A percentile compares a stretch with the other conserved stretches of the same genome.
Conservation (phyloP, 2,888 invertebrate species). For the Drosophila stalkeri region DNA sequence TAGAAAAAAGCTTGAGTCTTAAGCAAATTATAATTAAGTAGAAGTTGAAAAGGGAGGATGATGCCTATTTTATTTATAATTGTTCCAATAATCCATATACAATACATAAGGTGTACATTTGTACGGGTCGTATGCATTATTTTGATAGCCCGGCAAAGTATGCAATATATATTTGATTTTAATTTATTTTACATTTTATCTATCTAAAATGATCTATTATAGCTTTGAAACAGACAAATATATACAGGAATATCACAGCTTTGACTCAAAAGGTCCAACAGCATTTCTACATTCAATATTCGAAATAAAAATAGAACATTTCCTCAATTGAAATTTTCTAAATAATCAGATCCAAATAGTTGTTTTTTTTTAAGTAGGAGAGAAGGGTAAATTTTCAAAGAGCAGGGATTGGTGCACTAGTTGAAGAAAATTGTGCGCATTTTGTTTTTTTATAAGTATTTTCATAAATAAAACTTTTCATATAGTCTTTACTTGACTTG, state of each 20-base stretch:
- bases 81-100: neutral
- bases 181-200: neutral
- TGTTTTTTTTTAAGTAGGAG: neutral
- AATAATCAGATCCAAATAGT: neutral
- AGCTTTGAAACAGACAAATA: slow-evolving; percentile 20
- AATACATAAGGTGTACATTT: neutral
- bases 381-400: neutral
- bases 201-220: neutral
- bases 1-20: slow-evolving; percentile 40
- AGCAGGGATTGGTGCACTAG: slow-evolving; percentile 39
- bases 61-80: neutral
- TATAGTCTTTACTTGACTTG: slow-evolving; percentile 45
- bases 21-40: slow-evolving; percentile 35
- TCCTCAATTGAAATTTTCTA: slow-evolving; percentile 11
- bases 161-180: neutral
- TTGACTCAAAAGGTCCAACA: neutral
- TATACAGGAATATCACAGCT: slow-evolving; percentile 1
- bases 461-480: slow-evolving; percentile 18
- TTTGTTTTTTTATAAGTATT: slow-evolving; percentile 23
- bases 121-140: neutral
- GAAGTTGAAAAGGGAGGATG: neutral
- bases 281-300: slow-evolving; percentile 9
- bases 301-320: slow-evolving; percentile 9
- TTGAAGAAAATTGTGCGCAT: slow-evolving; percentile 40
- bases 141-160: slow-evolving; percentile 11